These are phyloP conservation scores for Coenonympha glycerion DNA, from an alignment of 2,888 invertebrate genomes.

Conservation along the genomic window DNA sequence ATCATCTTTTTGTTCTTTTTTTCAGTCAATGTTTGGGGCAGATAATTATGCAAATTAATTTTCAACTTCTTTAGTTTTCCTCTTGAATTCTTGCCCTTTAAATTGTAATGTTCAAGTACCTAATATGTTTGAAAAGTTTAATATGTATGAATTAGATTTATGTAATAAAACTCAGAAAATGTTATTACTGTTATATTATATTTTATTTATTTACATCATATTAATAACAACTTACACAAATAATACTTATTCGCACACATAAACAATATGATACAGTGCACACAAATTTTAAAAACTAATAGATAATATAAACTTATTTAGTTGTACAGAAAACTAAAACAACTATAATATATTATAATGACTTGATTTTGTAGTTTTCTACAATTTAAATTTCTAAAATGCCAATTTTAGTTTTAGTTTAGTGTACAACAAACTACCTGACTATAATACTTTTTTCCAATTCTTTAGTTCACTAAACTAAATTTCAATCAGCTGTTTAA, in stretches of 20 bases:
- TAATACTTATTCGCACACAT: conserved; percentile 44
- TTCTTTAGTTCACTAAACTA: background rate
- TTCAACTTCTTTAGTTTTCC: conserved; percentile 27
- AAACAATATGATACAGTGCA: conserved; percentile 46
- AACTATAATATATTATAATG: too few species aligned
- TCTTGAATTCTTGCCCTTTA: conserved; percentile 11
- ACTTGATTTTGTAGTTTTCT: too few species aligned
- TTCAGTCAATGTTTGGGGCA: conserved; percentile 68
- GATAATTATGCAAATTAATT: conserved; percentile 60
- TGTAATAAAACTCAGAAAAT: conserved; percentile 22
- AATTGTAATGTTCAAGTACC: background rate
- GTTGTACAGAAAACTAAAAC: background rate
- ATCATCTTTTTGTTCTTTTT: conserved; percentile 36
- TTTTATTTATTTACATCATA: conserved; percentile 43
- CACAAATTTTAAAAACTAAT: conserved; percentile 41
- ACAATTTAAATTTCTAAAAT: background rate
- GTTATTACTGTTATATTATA: conserved; percentile 21
- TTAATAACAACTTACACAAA: conserved; percentile 46
- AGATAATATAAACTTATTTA: conserved; percentile 19
- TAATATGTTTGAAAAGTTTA: conserved; percentile 17
- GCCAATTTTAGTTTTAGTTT: background rate
- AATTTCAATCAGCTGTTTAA: background rate
- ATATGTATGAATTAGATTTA: conserved; percentile 27
- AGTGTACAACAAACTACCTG: background rate
- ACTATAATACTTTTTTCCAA: background rate